These are phyloP conservation scores for Oreochromis spilurus DNA, from an alignment of 2,113 vertebrate genomes.

Conservation along the genomic window DNA sequence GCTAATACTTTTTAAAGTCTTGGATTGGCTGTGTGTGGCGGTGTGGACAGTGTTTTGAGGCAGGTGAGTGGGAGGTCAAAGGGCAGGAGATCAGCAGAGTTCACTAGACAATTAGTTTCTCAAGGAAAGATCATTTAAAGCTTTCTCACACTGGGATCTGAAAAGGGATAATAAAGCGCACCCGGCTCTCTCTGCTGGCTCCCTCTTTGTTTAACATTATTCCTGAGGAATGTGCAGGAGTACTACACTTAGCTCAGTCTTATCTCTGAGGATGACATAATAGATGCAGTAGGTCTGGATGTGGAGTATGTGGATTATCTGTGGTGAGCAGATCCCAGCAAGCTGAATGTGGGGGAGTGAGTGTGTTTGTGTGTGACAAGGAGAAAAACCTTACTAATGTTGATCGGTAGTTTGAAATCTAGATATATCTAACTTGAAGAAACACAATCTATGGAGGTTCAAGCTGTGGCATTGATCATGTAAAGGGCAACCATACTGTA, in stretches of 20 bases:
- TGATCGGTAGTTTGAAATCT: background rate
- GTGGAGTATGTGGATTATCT: background rate
- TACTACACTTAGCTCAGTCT: background rate
- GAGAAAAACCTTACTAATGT: background rate
- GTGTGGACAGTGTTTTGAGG: background rate
- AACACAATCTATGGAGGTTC: background rate
- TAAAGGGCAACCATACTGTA: background rate
- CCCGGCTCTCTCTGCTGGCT: background rate
- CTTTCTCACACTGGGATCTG: conserved; percentile 19
- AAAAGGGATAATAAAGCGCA: background rate
- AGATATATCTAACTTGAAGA: background rate
- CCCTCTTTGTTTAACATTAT: background rate
- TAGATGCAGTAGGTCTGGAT: background rate
- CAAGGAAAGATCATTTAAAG: conserved; percentile 16
- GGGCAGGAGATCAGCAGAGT: conserved; percentile 13
- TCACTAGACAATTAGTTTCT: conserved; percentile 15
- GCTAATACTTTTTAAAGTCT: background rate
- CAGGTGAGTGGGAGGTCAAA: background rate
- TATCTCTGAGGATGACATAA: background rate
- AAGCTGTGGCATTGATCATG: no score
- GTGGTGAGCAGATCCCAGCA: background rate
- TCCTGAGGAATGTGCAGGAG: background rate
- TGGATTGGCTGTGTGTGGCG: background rate
- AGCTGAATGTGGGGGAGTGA: background rate
- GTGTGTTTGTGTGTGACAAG: background rate